Base-by-base conservation (phyloP, 2,888 invertebrate species). In the Oegoconia quadripuncta region DNA sequence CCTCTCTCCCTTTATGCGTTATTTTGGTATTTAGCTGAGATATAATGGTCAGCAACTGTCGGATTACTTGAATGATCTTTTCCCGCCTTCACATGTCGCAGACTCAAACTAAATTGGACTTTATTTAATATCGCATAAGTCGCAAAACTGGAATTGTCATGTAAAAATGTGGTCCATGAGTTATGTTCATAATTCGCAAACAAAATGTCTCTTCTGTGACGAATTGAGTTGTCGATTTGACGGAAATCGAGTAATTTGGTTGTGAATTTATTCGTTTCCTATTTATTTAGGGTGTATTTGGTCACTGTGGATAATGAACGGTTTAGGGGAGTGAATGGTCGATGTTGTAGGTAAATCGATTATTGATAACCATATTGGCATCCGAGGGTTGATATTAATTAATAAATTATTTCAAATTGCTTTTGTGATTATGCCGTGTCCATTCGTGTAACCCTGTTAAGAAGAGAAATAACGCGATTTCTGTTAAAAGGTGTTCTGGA, bases 161-260 rank as follows among this genome's bases (percentile, higher is more conserved):
- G 7, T 3, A 7, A 12, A n/a, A n/a, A 27, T 7, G 12, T 20
- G 11, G 35, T 20, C 9, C 11, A 39, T 20, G 35, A 34, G 35
- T 41, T 9, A 9, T 31, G 28, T 22, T 25, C 37, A 40, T 40
- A 40, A 31, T 38, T 46, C 37, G 41, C 6, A 46, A 46, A 54
- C 57, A 61, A 67, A n/a, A 68, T 67, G 75, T 74, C 72, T 65
- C 66, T 59, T 54, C 68, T 63, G 60, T 70, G 68, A 66, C 79
- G 64, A 73, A 82, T 79, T 68, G 74, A 76, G 64, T 74, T 63
- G 71, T 77, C 64, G 62, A 62, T 73, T 72, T 69, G 51, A 48
- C 73, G 78, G 83, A 86, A 82, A 84, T 84, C 65, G 79, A 77
- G 69, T 80, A 75, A 86, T 84, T 83, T 74, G 54, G 50, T 43